Evolutionary conservation across 1,140 invertebrate species (phyloP).

Genomic region (Macrobrachium rosenbergii): DNA sequence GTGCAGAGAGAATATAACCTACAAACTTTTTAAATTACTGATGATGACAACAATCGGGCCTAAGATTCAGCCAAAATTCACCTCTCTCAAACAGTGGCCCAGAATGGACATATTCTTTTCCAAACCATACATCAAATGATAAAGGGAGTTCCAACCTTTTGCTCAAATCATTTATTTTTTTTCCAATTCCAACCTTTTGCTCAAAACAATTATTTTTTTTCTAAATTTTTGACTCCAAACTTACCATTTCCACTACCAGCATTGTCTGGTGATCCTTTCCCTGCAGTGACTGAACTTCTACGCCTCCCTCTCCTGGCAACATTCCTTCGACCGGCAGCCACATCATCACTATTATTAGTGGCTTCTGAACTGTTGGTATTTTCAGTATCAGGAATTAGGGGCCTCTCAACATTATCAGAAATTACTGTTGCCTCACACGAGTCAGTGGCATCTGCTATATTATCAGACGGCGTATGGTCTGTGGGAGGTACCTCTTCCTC

Average conservation of each 20-base stretch:
- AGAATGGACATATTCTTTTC: no score
- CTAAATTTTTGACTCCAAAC: background rate
- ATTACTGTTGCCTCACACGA: background rate
- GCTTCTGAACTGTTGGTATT: constrained; percentile 53
- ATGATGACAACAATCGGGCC: no score
- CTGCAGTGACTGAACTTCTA: constrained; percentile 5
- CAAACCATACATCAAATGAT: no score
- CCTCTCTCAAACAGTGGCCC: no score
- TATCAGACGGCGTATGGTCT: constrained; percentile 34
- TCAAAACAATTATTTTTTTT: no score
- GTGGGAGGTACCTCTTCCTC: constrained; percentile 41
- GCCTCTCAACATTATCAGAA: background rate
- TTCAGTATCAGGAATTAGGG: constrained; percentile 4
- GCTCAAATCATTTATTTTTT: no score
- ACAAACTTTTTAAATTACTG: no score
- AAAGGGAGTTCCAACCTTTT: no score
- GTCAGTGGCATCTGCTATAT: background rate
- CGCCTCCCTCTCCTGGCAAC: constrained; percentile 34
- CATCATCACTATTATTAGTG: constrained; percentile 27
- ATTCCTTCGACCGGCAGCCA: constrained; percentile 12
- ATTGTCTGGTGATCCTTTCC: background rate
- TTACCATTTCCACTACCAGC: background rate
- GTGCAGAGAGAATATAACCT: no score
- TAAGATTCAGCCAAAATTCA: no score
- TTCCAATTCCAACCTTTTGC: no score